These are phyloP conservation scores for Ophthalmolycus amberensis DNA, from an alignment of 2,113 vertebrate genomes.

Conservation along the genomic window DNA sequence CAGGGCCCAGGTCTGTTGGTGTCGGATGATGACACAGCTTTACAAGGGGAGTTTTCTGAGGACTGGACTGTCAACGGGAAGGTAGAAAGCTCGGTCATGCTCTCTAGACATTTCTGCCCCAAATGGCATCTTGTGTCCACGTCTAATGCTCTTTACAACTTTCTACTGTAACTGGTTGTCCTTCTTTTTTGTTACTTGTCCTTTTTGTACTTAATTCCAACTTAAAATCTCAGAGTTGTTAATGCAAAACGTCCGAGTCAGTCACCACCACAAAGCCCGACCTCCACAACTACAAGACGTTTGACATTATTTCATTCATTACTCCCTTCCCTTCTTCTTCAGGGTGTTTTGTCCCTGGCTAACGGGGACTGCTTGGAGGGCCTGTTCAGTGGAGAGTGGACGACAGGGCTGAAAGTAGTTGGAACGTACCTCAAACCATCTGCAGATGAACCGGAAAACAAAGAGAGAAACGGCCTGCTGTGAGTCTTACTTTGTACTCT, in stretches of 20 bases:
- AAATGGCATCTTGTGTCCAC: too few relatives aligned
- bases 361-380: slow-evolving; percentile 95
- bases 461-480: slow-evolving; percentile 81
- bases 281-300: background rate
- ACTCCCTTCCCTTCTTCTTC: background rate
- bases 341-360: slow-evolving; percentile 91
- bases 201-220: background rate
- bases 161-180: background rate
- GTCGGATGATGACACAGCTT: slow-evolving; percentile 94
- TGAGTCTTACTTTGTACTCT: slow-evolving; percentile 78
- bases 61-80: slow-evolving; percentile 95
- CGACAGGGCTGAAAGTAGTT: slow-evolving; percentile 90
- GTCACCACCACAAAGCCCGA: too few relatives aligned
- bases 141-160: background rate
- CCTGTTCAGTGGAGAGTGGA: slow-evolving; percentile 93
- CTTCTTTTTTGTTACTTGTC: background rate
- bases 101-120: background rate
- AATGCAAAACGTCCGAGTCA: background rate
- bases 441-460: slow-evolving; percentile 86
- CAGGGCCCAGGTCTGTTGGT: slow-evolving; percentile 92
- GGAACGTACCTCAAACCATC: slow-evolving; percentile 91
- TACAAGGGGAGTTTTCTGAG: slow-evolving; percentile 95
- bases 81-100: slow-evolving; percentile 76
- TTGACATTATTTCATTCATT: background rate
- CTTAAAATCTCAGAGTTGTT: background rate